Conservation (phyloP, 2,113 vertebrate species). For the Burhinus oedicnemus region DNA sequence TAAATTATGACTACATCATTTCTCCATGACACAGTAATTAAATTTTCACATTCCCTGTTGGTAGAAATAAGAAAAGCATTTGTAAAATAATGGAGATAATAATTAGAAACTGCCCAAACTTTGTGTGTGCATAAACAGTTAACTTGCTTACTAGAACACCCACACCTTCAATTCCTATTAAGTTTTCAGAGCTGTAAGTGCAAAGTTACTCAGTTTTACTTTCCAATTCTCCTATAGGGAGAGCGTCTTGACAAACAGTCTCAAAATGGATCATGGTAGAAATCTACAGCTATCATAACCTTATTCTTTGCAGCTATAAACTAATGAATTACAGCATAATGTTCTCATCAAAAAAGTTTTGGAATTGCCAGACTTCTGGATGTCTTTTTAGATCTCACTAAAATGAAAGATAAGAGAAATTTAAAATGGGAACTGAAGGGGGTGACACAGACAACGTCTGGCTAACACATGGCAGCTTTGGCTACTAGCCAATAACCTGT, state of each 20-base stretch:
- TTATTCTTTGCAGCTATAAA: conserved; percentile 29
- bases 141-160: neutral
- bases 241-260: neutral
- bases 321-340: conserved; percentile 11
- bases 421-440: conserved; percentile 1
- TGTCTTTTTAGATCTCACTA: conserved; percentile 46
- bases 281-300: neutral
- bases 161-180: neutral
- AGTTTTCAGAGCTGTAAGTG: neutral
- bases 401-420: conserved; percentile 65
- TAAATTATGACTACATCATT: neutral
- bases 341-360: conserved; percentile 30
- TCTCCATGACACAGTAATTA: neutral
- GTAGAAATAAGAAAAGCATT: neutral
- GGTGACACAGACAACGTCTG: conserved; percentile 27
- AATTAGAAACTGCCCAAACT: neutral
- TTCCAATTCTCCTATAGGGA: neutral
- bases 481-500: conserved; percentile 47
- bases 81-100: neutral
- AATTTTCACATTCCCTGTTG: neutral
- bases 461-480: conserved; percentile 54
- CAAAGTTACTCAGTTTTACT: neutral
- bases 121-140: neutral
- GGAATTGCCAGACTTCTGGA: conserved; percentile 40
- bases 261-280: neutral